phyloP scores from a whole-genome alignment of 2,797 vertebrate genomes.

The Streptopelia turtur region DNA sequence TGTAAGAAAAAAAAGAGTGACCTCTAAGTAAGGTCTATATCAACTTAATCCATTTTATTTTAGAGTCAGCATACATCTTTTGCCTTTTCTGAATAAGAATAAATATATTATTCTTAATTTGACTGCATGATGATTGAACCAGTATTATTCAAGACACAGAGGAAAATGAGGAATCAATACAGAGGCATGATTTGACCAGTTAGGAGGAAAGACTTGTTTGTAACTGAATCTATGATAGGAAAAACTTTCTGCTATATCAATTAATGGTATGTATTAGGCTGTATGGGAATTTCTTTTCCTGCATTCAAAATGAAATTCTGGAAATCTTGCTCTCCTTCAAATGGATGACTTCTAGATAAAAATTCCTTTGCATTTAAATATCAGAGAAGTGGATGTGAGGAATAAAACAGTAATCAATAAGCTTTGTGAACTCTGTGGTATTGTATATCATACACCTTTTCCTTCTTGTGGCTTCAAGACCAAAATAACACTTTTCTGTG shows the following conservation, averaged over 20 bases:
- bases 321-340: neutral
- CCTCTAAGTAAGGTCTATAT: neutral
- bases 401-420: neutral
- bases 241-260: neutral
- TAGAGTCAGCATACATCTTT: neutral
- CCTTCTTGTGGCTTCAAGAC: neutral
- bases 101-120: neutral
- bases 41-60: neutral
- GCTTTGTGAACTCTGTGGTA: neutral
- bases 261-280: neutral
- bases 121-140: neutral
- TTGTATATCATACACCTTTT: neutral
- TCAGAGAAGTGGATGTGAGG: neutral
- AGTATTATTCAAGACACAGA: neutral
- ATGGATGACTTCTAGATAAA: neutral
- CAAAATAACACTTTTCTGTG: neutral
- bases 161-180: neutral
- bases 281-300: neutral
- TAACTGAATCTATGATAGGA: neutral
- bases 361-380: neutral
- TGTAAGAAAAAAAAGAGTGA: neutral
- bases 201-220: neutral
- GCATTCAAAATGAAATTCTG: neutral
- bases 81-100: neutral
- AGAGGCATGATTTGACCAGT: neutral